Evolutionary conservation across 2,888 invertebrate species (phyloP).

Genomic region (Tanypteryx hageni): DNA sequence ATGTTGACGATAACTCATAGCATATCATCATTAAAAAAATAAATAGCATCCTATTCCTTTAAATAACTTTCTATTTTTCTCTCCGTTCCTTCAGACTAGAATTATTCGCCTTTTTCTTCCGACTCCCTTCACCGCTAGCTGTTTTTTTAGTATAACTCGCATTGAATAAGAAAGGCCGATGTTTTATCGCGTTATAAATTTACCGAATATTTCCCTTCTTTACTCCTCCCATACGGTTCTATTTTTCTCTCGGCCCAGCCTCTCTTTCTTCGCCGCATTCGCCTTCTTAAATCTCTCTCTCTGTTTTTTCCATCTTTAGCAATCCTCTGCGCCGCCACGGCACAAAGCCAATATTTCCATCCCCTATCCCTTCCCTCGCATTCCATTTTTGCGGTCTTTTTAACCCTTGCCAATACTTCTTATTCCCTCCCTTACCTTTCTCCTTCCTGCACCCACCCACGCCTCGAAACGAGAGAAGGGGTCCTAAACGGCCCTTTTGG

Average conservation of each 20-base stretch:
- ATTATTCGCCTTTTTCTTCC: not conserved
- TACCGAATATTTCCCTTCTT: not conserved
- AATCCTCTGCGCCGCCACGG: not conserved
- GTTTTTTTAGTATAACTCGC: not conserved
- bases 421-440: too few relatives aligned
- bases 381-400: not conserved
- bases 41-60: too few relatives aligned
- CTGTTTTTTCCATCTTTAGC: not conserved
- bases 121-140: not conserved
- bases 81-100: not conserved
- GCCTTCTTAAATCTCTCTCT: not conserved
- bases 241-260: not conserved
- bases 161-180: not conserved
- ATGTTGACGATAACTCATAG: too few relatives aligned
- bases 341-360: conserved; percentile 6
- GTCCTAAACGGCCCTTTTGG: not conserved
- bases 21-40: too few relatives aligned
- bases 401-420: not conserved
- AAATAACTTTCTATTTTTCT: not conserved
- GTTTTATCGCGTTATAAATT: conserved; percentile 28
- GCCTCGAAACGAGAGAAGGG: too few relatives aligned
- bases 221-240: not conserved
- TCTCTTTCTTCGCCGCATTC: not conserved
- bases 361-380: not conserved
- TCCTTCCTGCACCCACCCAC: too few relatives aligned